Evolutionary conservation across 2,113 vertebrate genomes (phyloP).

Genomic region (Alexandromys fortis): DNA sequence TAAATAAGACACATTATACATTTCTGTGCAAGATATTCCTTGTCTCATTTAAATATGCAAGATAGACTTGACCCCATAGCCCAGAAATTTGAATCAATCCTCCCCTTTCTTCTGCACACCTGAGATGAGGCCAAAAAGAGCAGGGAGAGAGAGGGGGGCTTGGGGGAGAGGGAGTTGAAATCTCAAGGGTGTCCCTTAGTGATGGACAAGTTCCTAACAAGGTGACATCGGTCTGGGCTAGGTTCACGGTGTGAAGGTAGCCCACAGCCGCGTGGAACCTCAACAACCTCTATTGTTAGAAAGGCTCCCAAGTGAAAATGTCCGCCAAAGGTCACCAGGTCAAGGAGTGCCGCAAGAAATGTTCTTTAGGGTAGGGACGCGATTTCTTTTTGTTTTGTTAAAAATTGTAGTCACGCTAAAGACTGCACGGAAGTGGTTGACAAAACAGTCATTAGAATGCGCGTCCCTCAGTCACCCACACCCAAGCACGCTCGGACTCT

Average conservation of each 20-base stretch:
- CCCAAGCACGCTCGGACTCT: neutral
- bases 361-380: neutral
- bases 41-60: neutral
- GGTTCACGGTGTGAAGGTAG: neutral
- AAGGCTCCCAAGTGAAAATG: neutral
- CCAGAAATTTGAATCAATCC: neutral
- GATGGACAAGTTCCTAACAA: neutral
- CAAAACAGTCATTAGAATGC: neutral
- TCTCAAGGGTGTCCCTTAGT: neutral
- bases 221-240: neutral
- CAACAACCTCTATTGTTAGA: neutral
- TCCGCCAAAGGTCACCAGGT: neutral
- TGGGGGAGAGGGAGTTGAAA: neutral
- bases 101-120: neutral
- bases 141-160: rapidly evolving
- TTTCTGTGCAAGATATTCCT: neutral
- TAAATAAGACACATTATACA: neutral
- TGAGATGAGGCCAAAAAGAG: neutral
- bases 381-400: neutral
- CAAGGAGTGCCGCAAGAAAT: neutral
- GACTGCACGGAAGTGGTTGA: neutral
- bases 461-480: neutral
- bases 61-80: neutral
- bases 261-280: neutral
- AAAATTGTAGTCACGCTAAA: neutral